A percentile compares a stretch with the other conserved stretches of the same genome.
phyloP scores from a whole-genome alignment of 2,113 vertebrate species.

The Mesitornis unicolor region DNA sequence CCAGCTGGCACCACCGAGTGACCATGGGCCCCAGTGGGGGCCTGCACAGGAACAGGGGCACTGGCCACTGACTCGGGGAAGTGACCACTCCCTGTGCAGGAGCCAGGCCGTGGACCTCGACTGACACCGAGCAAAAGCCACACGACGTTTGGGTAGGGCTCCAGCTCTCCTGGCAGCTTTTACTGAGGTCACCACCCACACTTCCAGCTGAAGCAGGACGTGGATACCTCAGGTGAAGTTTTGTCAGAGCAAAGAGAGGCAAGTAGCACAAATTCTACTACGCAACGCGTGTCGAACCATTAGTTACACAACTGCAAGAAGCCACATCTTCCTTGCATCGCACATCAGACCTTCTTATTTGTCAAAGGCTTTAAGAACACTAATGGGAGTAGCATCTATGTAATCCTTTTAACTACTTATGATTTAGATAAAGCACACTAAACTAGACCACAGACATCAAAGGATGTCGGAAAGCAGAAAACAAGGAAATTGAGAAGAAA shows the following conservation, averaged over 20 bases:
- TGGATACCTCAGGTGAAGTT: accelerated
- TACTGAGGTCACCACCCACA: neutral
- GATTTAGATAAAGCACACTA: neutral
- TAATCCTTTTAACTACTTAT: neutral
- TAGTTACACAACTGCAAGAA: neutral
- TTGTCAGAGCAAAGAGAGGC: neutral
- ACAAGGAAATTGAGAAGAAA: neutral
- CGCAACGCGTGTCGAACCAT: accelerated
- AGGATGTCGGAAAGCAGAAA: neutral
- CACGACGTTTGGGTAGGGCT: accelerated
- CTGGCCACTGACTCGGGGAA: too few relatives aligned
- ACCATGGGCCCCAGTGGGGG: too few relatives aligned
- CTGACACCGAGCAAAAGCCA: accelerated
- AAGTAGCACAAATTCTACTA: too few relatives aligned
- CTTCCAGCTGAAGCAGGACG: too few relatives aligned
- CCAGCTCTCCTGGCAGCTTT: neutral
- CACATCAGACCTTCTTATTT: neutral
- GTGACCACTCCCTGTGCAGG: too few relatives aligned
- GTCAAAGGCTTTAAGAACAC: neutral
- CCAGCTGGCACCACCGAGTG: too few relatives aligned
- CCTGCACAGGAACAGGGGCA: too few relatives aligned
- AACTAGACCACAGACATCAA: neutral
- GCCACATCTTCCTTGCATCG: neutral
- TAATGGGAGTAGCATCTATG: neutral
- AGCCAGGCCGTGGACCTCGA: neutral